Base-by-base conservation (phyloP, 2,888 invertebrate species). In the Mesorhabditis belari region DNA sequence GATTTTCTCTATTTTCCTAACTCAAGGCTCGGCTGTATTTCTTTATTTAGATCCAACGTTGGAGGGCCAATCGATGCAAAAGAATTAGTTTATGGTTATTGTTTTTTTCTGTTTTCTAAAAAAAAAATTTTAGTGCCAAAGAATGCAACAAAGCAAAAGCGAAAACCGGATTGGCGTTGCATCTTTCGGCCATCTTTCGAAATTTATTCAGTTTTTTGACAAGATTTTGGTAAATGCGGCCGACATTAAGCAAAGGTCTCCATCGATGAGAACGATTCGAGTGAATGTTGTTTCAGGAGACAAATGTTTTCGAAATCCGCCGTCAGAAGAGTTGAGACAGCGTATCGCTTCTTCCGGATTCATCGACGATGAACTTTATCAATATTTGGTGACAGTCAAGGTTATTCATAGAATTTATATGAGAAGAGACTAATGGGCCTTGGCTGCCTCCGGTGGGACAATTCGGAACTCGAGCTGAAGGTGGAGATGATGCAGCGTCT, bases 191-290 rank as follows among this genome's bases (percentile, higher is more conserved):
- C 23, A n/a, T n/a, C n/a, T n/a, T n/a, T n/a, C n/a, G n/a, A n/a
- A n/a, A n/a, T n/a, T n/a, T n/a, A n/a, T n/a, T n/a, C n/a, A n/a
- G n/a, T n/a, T n/a, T n/a, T n/a, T n/a, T n/a, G n/a, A n/a, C n/a
- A n/a, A n/a, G n/a, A n/a, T n/a, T n/a, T n/a, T n/a, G n/a, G n/a
- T n/a, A n/a, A n/a, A n/a, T n/a, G n/a, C n/a, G n/a, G n/a, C n/a
- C n/a, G n/a, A 90, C 91, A 74, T 87, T 96, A 57, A 96, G 96
- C 81, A 90, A 91, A 78, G 98, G 96, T 96, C 85, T 98, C 91
- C 91, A 83, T 94, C 95, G 93, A 89, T 90, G 61, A 91, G 57
- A 29, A 49, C 58, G 12, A n/a, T 9, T 35, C 12, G 44, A 35
- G 44, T 17, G 1, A 19, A 4, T 27, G 35, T 1, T n/a, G 17